phyloP scores from a whole-genome alignment of 2,113 vertebrate species.

The Bungarus multicinctus region DNA sequence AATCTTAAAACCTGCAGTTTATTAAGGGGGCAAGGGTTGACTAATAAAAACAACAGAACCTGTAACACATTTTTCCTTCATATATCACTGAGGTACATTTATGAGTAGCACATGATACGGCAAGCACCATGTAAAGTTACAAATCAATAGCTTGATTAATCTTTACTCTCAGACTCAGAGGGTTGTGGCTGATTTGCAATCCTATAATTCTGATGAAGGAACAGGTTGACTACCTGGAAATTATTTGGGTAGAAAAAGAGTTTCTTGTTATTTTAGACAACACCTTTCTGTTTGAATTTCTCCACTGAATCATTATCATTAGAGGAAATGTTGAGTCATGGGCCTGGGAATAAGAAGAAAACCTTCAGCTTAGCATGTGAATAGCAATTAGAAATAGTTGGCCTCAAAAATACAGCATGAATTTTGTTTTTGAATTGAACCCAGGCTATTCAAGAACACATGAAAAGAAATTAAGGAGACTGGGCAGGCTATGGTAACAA shows the following conservation, averaged over 20 bases:
- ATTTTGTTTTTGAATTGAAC: not conserved
- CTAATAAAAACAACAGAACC: not conserved
- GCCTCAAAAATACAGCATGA: constrained; percentile 4
- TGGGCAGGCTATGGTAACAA: not conserved
- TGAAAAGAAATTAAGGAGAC: constrained; percentile 39
- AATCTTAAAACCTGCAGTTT: not conserved
- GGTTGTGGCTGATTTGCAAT: not conserved
- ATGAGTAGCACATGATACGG: not conserved
- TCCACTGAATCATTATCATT: not conserved
- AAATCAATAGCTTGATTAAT: not conserved
- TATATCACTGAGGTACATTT: not conserved
- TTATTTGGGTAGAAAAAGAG: not conserved
- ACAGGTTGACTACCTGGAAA: not conserved
- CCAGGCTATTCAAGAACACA: constrained; percentile 42
- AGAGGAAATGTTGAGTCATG: not conserved
- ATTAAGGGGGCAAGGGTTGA: not conserved
- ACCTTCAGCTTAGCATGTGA: not conserved
- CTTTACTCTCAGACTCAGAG: not conserved
- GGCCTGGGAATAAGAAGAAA: not conserved
- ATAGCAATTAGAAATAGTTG: constrained; percentile 36
- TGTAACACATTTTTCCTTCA: not conserved
- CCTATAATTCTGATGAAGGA: not conserved
- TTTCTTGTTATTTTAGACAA: constrained; percentile 1
- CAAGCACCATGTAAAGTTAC: not conserved
- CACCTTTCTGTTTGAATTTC: not conserved